phyloP scores from a whole-genome alignment of 2,113 vertebrate species.

The Heliornis fulica region DNA sequence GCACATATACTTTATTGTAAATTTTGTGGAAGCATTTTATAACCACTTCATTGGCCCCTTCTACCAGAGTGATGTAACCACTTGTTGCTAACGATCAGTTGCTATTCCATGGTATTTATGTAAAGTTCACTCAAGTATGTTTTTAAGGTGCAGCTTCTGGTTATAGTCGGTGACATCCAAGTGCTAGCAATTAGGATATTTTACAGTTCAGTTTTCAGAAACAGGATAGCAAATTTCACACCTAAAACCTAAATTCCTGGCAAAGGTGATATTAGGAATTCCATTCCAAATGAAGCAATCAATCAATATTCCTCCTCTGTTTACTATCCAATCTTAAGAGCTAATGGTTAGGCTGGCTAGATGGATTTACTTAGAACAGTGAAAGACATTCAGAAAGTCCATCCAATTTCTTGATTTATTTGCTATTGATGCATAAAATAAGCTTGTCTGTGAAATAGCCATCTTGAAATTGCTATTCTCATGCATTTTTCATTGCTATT shows the following conservation, averaged over 20 bases:
- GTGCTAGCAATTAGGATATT: slow-evolving; percentile 3
- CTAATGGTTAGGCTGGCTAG: slow-evolving; percentile 69
- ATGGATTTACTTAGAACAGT: slow-evolving; percentile 76
- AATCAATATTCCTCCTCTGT: slow-evolving; percentile 75
- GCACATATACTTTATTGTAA: background rate
- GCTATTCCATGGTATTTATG: background rate
- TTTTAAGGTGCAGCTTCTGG: background rate
- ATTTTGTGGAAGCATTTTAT: background rate
- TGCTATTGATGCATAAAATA: slow-evolving; percentile 83
- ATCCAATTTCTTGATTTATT: slow-evolving; percentile 82
- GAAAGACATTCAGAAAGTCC: slow-evolving; percentile 79
- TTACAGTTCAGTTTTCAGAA: slow-evolving; percentile 32
- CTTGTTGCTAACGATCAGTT: background rate
- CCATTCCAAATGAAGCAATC: slow-evolving; percentile 74
- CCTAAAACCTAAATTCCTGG: slow-evolving; percentile 50
- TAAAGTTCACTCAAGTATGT: background rate
- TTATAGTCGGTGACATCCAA: background rate
- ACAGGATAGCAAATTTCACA: slow-evolving; percentile 27
- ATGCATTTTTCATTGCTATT: slow-evolving; percentile 84
- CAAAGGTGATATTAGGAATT: slow-evolving; percentile 58
- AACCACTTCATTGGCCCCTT: background rate
- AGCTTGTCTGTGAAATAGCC: slow-evolving; percentile 81
- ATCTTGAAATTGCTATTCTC: slow-evolving; percentile 79
- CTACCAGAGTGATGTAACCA: background rate
- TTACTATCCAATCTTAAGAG: slow-evolving; percentile 72